Evolutionary conservation across 2,113 vertebrate species (phyloP), one percentile per base, ranked within the genome.

Genomic region (Myotis brandtii): DNA sequence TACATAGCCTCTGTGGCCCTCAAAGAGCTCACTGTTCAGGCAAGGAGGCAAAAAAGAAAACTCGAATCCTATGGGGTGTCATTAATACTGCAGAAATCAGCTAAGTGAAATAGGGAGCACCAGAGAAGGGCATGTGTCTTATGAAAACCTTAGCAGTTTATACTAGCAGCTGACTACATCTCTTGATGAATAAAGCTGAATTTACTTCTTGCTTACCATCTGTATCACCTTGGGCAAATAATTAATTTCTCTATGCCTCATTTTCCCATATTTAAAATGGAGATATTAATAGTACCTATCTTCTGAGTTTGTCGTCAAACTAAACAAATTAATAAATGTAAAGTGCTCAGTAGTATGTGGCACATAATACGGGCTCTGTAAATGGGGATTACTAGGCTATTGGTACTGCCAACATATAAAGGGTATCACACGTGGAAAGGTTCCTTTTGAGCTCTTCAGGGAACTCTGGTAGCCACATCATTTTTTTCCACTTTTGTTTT

Each of bases 401-500:
- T 32, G 25, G 18, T 18, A 46, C 23, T 37, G 37, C 62, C 43
- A 18, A 0, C 37, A 66, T 62, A 40, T 54, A 82, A 62, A 32
- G 25, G 56, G 8, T 34, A 83, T 87, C 21, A 1, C 46, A 81
- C 56, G 37, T 62, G 27, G n/a, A 87, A 46, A 66, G 13, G 32
- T 73, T 94, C 46, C 56, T 67, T 17, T 40, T 50, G 56, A 93
- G 34, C 11, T 52, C 73, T 86, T 66, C 73, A 76, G 66, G 67
- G 59, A 70, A 91, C 40, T 21, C 37, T 76, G 40, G 67, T n/a
- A 46, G 27, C 46, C 43, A 91, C 27, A 66, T n/a, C 34, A 85
- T 46, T 85, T 59, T 69, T 64, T 79, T 70, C 12, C 21, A 93
- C 67, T 89, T 91, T 95, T 72, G 23, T 72, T 89, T 96, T 91